phyloP scores from a whole-genome alignment of 2,113 vertebrate species.

The Anarhynchus alexandrinus region DNA sequence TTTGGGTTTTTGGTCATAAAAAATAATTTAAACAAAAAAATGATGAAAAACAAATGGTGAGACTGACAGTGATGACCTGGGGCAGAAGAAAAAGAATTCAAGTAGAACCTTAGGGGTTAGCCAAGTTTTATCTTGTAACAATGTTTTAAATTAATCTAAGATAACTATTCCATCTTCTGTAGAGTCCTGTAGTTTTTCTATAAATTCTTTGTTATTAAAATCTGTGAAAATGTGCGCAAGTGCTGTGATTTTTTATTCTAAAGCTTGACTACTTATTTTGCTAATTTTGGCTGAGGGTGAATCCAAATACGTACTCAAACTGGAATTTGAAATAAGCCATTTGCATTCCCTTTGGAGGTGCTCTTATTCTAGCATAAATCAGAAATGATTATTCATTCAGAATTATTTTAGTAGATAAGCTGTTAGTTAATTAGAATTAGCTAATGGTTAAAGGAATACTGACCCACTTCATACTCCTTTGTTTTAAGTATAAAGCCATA shows the following conservation, averaged over 20 bases:
- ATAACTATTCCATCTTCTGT: neutral
- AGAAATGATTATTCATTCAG: neutral
- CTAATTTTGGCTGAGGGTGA: neutral
- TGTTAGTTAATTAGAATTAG: neutral
- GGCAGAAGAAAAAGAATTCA: neutral
- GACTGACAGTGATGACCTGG: neutral
- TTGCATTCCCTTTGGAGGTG: neutral
- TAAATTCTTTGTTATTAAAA: neutral
- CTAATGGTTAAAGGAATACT: neutral
- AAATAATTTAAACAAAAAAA: neutral
- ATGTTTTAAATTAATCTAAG: neutral
- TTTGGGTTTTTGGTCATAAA: neutral
- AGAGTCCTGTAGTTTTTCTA: neutral
- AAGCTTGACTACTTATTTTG: neutral
- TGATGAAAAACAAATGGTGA: neutral
- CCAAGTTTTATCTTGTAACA: neutral
- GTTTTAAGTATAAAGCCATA: neutral
- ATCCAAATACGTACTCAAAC: neutral
- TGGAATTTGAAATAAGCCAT: neutral
- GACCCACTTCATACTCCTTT: neutral
- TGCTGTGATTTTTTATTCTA: neutral
- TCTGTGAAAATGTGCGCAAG: neutral
- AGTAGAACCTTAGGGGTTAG: neutral
- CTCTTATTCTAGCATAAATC: neutral
- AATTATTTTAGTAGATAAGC: neutral